These are phyloP conservation scores for Camptogramma bilineatum DNA, from an alignment of 2,888 invertebrate species.

Conservation along the genomic window DNA sequence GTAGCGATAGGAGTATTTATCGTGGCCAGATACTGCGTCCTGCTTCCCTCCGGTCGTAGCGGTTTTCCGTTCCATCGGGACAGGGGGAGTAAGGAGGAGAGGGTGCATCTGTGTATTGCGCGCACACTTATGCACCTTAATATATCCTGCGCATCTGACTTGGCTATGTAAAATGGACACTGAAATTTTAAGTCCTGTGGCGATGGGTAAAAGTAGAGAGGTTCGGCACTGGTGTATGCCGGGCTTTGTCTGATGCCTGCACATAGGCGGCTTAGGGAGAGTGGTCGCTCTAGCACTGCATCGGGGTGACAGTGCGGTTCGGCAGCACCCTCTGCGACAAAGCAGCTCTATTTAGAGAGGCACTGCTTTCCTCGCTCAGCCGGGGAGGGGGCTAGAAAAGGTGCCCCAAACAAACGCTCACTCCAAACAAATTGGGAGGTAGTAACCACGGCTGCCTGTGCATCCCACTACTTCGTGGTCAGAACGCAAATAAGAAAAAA, in stretches of 20 bases:
- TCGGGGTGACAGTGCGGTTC: too few relatives aligned
- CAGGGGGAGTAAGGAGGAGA: background rate
- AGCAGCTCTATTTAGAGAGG: too few relatives aligned
- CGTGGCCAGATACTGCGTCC: constrained; percentile 1
- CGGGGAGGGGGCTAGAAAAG: too few relatives aligned
- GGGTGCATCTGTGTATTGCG: constrained; percentile 4
- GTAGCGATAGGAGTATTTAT: constrained; percentile 1
- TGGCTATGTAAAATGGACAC: background rate
- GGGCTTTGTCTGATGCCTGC: constrained; percentile 6
- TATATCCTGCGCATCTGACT: constrained; percentile 8
- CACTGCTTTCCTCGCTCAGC: too few relatives aligned
- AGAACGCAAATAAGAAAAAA: too few relatives aligned
- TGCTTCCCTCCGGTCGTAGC: background rate
- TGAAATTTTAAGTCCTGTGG: background rate
- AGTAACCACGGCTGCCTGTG: too few relatives aligned
- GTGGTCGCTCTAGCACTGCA: constrained; percentile 9
- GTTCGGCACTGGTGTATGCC: background rate
- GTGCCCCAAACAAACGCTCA: too few relatives aligned
- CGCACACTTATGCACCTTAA: constrained; percentile 3
- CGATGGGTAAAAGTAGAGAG: constrained; percentile 3
- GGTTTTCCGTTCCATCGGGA: background rate
- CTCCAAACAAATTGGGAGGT: too few relatives aligned
- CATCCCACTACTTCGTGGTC: too few relatives aligned
- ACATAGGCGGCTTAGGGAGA: constrained; percentile 6
- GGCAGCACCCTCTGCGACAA: too few relatives aligned